Base-by-base conservation (phyloP, 35 echinoderm and acorn worm species). In the Ophioderma brevispina region DNA sequence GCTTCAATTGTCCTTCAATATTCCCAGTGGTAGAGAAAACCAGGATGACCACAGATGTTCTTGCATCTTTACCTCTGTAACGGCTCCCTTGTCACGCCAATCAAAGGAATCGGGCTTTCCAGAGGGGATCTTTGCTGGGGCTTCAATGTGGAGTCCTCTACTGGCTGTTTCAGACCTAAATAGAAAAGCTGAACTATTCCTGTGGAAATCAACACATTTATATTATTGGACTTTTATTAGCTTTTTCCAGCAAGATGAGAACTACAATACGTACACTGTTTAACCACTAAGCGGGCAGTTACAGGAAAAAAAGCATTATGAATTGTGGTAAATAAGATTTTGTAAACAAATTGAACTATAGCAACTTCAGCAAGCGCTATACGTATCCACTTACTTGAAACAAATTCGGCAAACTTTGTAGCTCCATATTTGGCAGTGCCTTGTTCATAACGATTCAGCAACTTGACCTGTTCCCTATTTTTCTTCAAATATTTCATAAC, bases 11-110 rank as follows among this genome's bases (percentile, higher is more conserved):
- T 35, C 96, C 96, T 59, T 98, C 96, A 38, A 98, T 98, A 87
- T 98, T 98, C 18, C 96, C 96, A 32, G 93, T 98, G 31, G 93
- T 94, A 6, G 96, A 98, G 87, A 95, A 98, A 4, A 93, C 96
- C 96, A 81, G 92, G 95, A 15, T 92, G 95, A 30, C 96, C 96
- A 88, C 96, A 98, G 36, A 37, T 52, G 31, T 78, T 90, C 46
- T 98, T 92, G 79, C 95, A n/a, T 90, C 88, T 98, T 98, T 38
- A 98, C 92, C 37, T 41, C 76, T 0, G 90, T 98, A 0, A 98
- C 96, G 19, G 96, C 96, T 36, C 84, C 80, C 15, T 90, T n/a
- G 14, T 79, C 75, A 21, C 96, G 52, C 96, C 96, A 98, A 70
- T 98, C 96, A 85, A 83, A 92, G 18, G 89, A 38, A 31, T 89